These are phyloP conservation scores for Halichondria panicea DNA, from an alignment of 37 sponge, comb jelly and placozoan genomes.

Conservation along the genomic window DNA sequence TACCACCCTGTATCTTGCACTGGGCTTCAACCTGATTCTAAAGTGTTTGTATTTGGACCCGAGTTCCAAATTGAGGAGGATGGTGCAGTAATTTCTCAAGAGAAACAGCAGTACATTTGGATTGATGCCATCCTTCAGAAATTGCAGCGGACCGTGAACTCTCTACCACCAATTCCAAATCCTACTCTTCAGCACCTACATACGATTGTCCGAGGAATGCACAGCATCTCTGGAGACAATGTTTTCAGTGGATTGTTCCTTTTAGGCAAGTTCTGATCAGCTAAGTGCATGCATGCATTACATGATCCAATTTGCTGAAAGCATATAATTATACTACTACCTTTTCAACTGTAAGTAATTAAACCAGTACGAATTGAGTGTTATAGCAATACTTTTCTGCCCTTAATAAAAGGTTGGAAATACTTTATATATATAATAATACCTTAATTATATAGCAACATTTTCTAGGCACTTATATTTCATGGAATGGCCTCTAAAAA, in stretches of 20 bases:
- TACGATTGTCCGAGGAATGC: neutral
- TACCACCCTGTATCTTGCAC: conserved; percentile 23
- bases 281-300: neutral
- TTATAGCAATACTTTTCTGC: neutral
- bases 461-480: too few relatives aligned
- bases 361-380: neutral
- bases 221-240: conserved; percentile 22
- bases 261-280: conserved; percentile 8
- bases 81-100: neutral
- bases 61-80: neutral
- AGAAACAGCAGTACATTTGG: conserved; percentile 22
- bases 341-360: too few relatives aligned
- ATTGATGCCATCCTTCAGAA: conserved; percentile 2
- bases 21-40: conserved; percentile 17
- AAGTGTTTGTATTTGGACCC: conserved; percentile 37
- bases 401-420: neutral
- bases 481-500: too few relatives aligned
- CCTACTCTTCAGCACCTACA: neutral
- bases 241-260: conserved; percentile 23
- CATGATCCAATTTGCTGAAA: too few relatives aligned
- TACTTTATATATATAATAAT: too few relatives aligned
- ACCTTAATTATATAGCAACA: too few relatives aligned
- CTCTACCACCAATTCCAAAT: conserved; percentile 3
- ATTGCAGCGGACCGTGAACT: neutral
- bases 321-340: too few relatives aligned